These are phyloP conservation scores for Salminus brasiliensis DNA, from an alignment of 2,113 vertebrate genomes.

Conservation along the genomic window DNA sequence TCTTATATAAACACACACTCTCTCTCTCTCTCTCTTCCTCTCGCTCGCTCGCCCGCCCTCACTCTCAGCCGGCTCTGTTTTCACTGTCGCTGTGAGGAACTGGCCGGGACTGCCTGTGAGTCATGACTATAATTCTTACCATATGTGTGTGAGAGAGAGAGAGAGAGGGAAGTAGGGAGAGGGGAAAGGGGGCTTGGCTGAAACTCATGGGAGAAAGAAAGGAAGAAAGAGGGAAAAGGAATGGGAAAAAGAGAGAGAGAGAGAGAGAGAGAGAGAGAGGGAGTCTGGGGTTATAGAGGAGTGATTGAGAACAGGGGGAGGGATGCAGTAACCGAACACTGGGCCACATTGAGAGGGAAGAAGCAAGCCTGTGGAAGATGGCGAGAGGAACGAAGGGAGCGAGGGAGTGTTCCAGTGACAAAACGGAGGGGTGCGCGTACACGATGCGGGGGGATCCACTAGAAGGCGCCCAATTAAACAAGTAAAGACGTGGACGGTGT, in stretches of 20 bases:
- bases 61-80: constrained; percentile 67
- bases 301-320: constrained; percentile 63
- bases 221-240: constrained; percentile 1
- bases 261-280: too few species aligned
- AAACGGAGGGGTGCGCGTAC: constrained; percentile 18
- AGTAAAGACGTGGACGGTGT: neutral
- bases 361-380: neutral
- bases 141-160: constrained; percentile 69
- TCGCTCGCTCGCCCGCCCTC: constrained; percentile 28
- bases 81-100: constrained; percentile 66
- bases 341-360: constrained; percentile 57
- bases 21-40: constrained; percentile 40
- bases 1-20: constrained; percentile 19
- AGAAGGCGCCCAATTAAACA: neutral
- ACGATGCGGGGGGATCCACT: constrained; percentile 21
- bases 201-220: neutral
- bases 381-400: constrained; percentile 4
- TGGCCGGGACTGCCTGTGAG: constrained; percentile 70
- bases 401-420: constrained; percentile 23
- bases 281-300: constrained; percentile 53
- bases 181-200: constrained; percentile 26
- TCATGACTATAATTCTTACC: constrained; percentile 79
- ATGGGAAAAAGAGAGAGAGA: neutral
- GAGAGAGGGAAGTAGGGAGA: constrained; percentile 46
- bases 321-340: constrained; percentile 53